Evolutionary conservation across 2,888 invertebrate species (phyloP), one percentile per base, ranked within the genome.

Genomic region (Phyllotreta striolata): DNA sequence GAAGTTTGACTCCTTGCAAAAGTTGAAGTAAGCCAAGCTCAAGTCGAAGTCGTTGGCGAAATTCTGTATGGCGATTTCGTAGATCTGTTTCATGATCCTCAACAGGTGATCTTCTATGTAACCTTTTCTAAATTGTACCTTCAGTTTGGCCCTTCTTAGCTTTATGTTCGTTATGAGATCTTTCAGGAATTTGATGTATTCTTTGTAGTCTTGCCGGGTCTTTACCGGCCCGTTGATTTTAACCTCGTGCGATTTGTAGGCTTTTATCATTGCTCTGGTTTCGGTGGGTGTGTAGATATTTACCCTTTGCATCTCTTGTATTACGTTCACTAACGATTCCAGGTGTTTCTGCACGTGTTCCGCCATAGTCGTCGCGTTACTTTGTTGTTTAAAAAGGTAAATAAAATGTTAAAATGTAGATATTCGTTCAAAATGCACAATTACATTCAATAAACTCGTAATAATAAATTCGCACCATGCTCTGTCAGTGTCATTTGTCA

Each of bases 11-110:
- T 87, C 85, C 73, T 87, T 89, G 73, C 91, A 91, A 78, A 93
- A 95, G 74, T 91, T 90, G 57, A 95, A 89, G 74, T 91, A 91
- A 46, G 90, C 88, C 73, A 91, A 84, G 88, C 91, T 93, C 61
- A 94, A 83, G 69, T 88, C 85, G 41, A 90, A 81, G 76, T 94
- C 91, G 74, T 89, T 85, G 73, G 90, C 87, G 76, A 90, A 93
- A 68, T 87, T 84, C 38, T 84, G 83, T 59, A 90, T 84, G 13
- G 89, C 88, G 71, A 88, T 89, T 76, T 88, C 89, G 76, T 91
- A 95, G 14, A 95, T 80, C 74, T 85, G 86, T 74, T 91, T 89
- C 7, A 95, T 85, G 68, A 91, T 86, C 64, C 87, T 88, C 0
- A 88, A 84, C 70, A 95, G 88, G 0, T 88, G 81, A 77, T 85